Percentiles rank a stretch among this genome's conserved stretches.
Evolutionary conservation across 2,113 vertebrate genomes (phyloP).

Genomic region (Anthoscopus minutus): DNA sequence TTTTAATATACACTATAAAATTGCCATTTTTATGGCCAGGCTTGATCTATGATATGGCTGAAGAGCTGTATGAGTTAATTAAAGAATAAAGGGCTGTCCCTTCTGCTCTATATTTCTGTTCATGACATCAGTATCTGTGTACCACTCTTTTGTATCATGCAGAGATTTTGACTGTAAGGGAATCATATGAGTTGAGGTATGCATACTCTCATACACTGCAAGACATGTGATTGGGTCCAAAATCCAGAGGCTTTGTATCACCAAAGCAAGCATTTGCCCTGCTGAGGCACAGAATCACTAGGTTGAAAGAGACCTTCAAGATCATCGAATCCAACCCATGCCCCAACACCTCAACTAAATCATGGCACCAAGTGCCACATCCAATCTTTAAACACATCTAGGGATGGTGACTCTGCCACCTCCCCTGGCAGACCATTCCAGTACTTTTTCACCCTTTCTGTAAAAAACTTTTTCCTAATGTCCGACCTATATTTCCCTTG

Average conservation of each 20-base stretch:
- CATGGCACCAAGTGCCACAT: not conserved
- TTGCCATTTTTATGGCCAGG: conserved; percentile 22
- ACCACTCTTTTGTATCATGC: not conserved
- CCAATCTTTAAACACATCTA: not conserved
- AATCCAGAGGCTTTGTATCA: not conserved
- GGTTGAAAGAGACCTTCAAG: not conserved
- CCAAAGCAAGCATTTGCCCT: not conserved
- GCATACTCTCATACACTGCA: rapidly evolving
- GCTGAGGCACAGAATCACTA: not conserved
- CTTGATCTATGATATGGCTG: conserved; percentile 13
- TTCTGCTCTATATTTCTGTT: conserved; percentile 5
- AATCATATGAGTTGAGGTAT: not conserved
- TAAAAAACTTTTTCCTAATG: not conserved
- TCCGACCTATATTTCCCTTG: not conserved
- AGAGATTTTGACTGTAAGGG: not conserved
- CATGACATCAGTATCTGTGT: not conserved
- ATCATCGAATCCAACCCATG: not conserved
- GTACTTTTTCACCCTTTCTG: too few species aligned
- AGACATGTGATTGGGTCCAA: not conserved
- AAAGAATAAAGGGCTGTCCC: not conserved
- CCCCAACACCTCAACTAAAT: not conserved
- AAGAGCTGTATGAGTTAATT: conserved; percentile 37
- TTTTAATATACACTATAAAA: conserved; percentile 25
- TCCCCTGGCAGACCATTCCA: not conserved
- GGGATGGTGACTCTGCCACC: not conserved